Percentiles rank a stretch among this genome's conserved stretches.
phyloP scores from a whole-genome alignment of 2,888 invertebrate genomes.

The Strigamia transsilvanica region DNA sequence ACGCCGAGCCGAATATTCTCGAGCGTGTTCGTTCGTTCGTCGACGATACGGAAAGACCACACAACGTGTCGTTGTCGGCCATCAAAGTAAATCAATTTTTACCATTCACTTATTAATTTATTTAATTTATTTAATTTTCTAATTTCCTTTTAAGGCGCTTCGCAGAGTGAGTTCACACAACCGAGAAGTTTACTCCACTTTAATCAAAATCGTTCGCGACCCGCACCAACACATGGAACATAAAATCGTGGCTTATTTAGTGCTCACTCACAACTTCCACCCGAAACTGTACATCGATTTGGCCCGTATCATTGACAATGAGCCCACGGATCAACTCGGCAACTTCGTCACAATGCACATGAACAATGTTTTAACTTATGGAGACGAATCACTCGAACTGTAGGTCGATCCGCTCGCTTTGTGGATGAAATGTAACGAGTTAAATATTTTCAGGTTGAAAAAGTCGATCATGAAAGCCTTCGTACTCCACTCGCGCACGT shows the following conservation, averaged over 20 bases:
- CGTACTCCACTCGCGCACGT: neutral
- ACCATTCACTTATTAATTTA: neutral
- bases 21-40: neutral
- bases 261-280: constrained; percentile 1
- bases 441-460: constrained; percentile 38
- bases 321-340: constrained; percentile 21
- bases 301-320: neutral
- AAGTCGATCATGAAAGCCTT: neutral
- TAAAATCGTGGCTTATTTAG: constrained; percentile 15
- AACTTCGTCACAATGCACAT: constrained; percentile 53
- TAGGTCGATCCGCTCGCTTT: neutral
- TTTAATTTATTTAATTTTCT: neutral
- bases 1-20: neutral
- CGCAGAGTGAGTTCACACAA: constrained; percentile 27
- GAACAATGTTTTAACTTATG: constrained; percentile 25
- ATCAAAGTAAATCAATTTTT: constrained; percentile 38
- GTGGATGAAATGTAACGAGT: neutral
- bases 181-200: neutral
- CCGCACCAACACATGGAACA: constrained; percentile 30
- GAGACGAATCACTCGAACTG: constrained; percentile 17
- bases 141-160: constrained; percentile 35
- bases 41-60: neutral
- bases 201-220: neutral
- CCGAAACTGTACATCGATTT: constrained; percentile 26
- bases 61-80: constrained; percentile 48